A percentile compares a stretch with the other conserved stretches of the same genome.
Conservation (phyloP, 1,140 invertebrate species). For the Acyrthosiphon pisum region DNA sequence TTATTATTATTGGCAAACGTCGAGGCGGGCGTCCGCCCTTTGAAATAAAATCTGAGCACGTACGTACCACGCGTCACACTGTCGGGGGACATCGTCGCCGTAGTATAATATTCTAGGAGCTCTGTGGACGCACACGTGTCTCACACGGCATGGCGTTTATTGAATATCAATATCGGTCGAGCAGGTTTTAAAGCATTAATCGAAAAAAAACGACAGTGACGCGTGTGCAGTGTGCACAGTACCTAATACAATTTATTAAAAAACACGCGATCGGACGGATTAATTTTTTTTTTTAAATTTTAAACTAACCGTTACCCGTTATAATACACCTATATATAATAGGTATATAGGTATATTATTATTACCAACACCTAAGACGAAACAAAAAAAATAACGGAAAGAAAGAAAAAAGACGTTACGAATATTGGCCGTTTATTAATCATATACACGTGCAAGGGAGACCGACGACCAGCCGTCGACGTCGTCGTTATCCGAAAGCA, state of each 20-base stretch:
- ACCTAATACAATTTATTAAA: neutral
- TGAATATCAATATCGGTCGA: slow-evolving; percentile 34
- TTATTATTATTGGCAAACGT: neutral
- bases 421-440: slow-evolving; percentile 37
- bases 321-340: no score
- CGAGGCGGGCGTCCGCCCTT: neutral
- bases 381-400: neutral
- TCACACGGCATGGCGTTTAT: neutral
- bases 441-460: neutral
- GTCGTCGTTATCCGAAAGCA: slow-evolving; percentile 6
- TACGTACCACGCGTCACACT: slow-evolving; percentile 46
- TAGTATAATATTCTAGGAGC: neutral
- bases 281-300: neutral
- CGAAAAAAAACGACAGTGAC: neutral
- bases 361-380: neutral
- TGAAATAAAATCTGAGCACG: slow-evolving; percentile 42
- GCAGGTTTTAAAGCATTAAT: neutral
- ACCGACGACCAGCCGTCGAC: slow-evolving; percentile 37
- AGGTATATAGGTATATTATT: neutral
- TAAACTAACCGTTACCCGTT: neutral
- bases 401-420: slow-evolving; percentile 45
- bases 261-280: neutral
- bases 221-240: neutral
- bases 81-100: neutral
- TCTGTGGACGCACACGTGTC: slow-evolving; percentile 18